phyloP scores from a whole-genome alignment of 2,797 vertebrate species.

The Squalus acanthias region DNA sequence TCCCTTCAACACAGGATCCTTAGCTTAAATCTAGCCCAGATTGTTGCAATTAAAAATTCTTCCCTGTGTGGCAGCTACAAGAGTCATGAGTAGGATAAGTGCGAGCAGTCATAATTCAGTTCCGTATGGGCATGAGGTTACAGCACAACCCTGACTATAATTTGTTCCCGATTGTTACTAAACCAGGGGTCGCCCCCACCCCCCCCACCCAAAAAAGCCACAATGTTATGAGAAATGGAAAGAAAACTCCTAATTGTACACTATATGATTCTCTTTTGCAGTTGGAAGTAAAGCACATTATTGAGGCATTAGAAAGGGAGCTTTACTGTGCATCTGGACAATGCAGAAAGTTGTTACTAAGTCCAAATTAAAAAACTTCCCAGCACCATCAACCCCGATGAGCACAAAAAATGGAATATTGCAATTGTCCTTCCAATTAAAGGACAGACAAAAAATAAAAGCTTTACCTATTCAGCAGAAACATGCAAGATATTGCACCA shows the following conservation, averaged over 20 bases:
- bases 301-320: neutral
- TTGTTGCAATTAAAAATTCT: neutral
- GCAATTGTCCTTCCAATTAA: neutral
- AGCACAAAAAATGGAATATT: slow-evolving; percentile 1
- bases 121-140: neutral
- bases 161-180: neutral
- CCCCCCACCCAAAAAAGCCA: neutral
- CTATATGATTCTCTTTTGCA: neutral
- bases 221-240: neutral
- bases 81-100: neutral
- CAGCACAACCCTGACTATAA: no score
- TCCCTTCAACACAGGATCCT: neutral
- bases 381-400: neutral
- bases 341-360: neutral
- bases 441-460: neutral
- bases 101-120: neutral
- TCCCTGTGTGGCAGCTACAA: neutral
- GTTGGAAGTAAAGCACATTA: neutral
- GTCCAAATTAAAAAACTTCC: neutral
- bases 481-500: slow-evolving; percentile 84
- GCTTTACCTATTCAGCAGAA: slow-evolving; percentile 83
- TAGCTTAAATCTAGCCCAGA: neutral
- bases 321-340: neutral
- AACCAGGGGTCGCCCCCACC: no score
- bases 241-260: neutral